Percentiles rank a stretch among this genome's conserved stretches.
Conservation (phyloP, 2,797 vertebrate genomes). For the Distichodus sexfasciatus region DNA sequence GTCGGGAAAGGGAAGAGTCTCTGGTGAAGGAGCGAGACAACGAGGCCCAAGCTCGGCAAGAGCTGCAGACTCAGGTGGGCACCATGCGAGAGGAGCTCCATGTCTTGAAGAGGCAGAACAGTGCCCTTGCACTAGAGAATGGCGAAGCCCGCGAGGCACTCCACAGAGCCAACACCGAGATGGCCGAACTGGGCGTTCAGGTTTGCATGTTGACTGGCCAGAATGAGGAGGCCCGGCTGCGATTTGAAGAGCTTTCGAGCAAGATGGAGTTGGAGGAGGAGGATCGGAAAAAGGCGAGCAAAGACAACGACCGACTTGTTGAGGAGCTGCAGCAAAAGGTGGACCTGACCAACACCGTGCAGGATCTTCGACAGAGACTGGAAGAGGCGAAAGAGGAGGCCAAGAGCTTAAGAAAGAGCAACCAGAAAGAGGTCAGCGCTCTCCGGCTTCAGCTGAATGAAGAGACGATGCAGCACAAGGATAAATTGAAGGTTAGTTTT, state of each 20-base stretch:
- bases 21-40: slow-evolving; percentile 66
- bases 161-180: slow-evolving; percentile 83
- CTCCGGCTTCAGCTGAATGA: slow-evolving; percentile 82
- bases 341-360: slow-evolving; percentile 25
- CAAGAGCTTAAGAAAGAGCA: slow-evolving; percentile 64
- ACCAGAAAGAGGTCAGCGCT: slow-evolving; percentile 74
- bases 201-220: slow-evolving; percentile 83
- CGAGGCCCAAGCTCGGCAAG: slow-evolving; percentile 61
- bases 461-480: slow-evolving; percentile 74
- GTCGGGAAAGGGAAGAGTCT: slow-evolving; percentile 73
- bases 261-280: slow-evolving; percentile 70
- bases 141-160: slow-evolving; percentile 82
- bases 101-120: slow-evolving; percentile 65
- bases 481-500: slow-evolving; percentile 76
- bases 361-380: slow-evolving; percentile 40
- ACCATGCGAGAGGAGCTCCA: slow-evolving; percentile 74
- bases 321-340: slow-evolving; percentile 67
- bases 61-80: slow-evolving; percentile 68
- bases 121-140: slow-evolving; percentile 72
- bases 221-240: slow-evolving; percentile 73
- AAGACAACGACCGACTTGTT: slow-evolving; percentile 75
- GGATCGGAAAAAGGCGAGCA: slow-evolving; percentile 61
- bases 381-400: slow-evolving; percentile 66
- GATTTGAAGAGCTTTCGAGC: slow-evolving; percentile 65
- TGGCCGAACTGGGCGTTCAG: slow-evolving; percentile 84